Base-by-base conservation (phyloP, 2,797 vertebrate species). In the Epinephelus awoara region DNA sequence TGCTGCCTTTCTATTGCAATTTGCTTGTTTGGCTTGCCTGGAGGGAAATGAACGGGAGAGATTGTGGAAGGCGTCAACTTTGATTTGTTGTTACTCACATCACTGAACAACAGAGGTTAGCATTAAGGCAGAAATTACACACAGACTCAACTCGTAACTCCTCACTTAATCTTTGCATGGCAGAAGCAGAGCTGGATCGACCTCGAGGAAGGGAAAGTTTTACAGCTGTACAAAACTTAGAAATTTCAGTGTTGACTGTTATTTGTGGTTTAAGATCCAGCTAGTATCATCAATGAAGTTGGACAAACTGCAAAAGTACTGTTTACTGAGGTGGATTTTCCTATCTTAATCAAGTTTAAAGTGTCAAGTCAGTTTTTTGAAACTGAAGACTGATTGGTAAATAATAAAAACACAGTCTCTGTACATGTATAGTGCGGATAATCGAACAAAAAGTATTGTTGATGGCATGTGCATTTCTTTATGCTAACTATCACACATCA, bases 71-170 rank as follows among this genome's bases (percentile, higher is more conserved):
- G 64, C 34, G 34, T 76, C 70, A 25, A 27, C 61, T 90, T 85
- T 89, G 86, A 87, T 91, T 88, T 93, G 83, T 72, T 84, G 47
- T 87, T 87, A 52, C 66, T 82, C 85, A 84, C 70, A 72, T 82
- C 80, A 47, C 44, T 85, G 72, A 85, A 85, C 84, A 89, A 74
- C 79, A 86, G 79, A 73, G 73, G 70, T 81, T 80, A 72, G 58
- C 63, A 69, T 77, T 71, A 75, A 58, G 51, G 71, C 52, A 74
- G 79, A 82, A 82, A 83, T 88, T 80, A 89, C 75, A 69, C 42
- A 70, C 61, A 66, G 70, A 51, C 67, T 72, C 57, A 42, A 64
- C 47, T 47, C 3, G 6, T 64, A 82, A 75, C 57, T 67, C 52
- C 62, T 79, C 67, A 42, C 25, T 77, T 66, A 62, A 64, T 75